A percentile compares a stretch with the other conserved stretches of the same genome.
Conservation (phyloP, 2,113 vertebrate species). For the Halcyon malimbica region DNA sequence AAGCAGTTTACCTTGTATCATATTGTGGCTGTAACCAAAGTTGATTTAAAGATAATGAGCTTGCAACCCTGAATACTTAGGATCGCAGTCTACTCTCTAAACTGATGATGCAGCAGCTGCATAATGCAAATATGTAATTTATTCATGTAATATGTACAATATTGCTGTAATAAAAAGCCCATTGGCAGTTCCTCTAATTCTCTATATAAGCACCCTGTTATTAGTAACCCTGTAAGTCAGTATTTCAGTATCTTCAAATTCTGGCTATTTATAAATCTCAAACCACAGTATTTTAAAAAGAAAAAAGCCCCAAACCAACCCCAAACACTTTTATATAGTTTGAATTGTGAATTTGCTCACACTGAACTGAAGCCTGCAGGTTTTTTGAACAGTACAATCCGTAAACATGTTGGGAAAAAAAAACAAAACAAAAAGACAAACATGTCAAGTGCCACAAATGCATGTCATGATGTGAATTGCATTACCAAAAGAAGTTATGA, state of each 20-base stretch:
- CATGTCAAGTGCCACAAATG: neutral
- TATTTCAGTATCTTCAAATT: slow-evolving; percentile 52
- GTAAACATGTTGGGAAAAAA: neutral
- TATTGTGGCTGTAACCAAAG: slow-evolving; percentile 58
- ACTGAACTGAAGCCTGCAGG: neutral
- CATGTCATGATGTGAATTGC: neutral
- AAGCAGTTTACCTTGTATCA: slow-evolving; percentile 49
- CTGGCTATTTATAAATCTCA: slow-evolving; percentile 31
- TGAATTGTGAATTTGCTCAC: neutral
- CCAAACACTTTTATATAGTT: neutral
- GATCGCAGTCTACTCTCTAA: slow-evolving; percentile 39
- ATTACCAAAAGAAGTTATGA: neutral
- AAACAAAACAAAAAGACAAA: neutral
- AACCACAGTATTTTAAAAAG: slow-evolving; percentile 2
- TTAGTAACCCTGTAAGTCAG: slow-evolving; percentile 48
- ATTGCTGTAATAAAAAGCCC: slow-evolving; percentile 57
- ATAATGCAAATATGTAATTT: slow-evolving; percentile 65
- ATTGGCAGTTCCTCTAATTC: slow-evolving; percentile 65
- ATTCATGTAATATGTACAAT: slow-evolving; percentile 60
- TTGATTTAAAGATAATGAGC: slow-evolving; percentile 71
- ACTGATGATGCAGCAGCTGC: slow-evolving; percentile 64
- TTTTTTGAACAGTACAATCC: neutral
- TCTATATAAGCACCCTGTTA: slow-evolving; percentile 44
- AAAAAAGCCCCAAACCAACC: neutral
- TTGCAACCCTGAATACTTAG: slow-evolving; percentile 53